A percentile compares a stretch with the other conserved stretches of the same genome.
These are phyloP conservation scores for Scaptodrosophila lebanonensis DNA, from an alignment of 1,140 invertebrate genomes.

Conservation along the genomic window DNA sequence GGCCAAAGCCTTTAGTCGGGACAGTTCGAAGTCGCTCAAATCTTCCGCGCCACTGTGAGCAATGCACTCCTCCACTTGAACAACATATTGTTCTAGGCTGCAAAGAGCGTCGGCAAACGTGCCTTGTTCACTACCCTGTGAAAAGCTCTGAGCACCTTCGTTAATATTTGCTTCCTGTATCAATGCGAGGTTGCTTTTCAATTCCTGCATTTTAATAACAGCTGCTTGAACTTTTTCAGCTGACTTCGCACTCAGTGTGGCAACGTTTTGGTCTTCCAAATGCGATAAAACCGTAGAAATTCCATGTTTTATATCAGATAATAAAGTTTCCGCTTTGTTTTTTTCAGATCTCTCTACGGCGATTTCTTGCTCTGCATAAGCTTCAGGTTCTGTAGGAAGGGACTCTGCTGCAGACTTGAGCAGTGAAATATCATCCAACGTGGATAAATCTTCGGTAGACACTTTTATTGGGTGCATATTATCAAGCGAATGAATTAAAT, in stretches of 20 bases:
- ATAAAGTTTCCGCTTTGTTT: constrained; percentile 28
- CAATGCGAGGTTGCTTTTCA: constrained; percentile 50
- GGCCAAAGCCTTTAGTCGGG: constrained; percentile 52
- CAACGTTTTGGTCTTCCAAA: constrained; percentile 46
- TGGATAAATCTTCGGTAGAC: constrained; percentile 69
- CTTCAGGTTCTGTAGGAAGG: constrained; percentile 42
- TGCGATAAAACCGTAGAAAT: constrained; percentile 55
- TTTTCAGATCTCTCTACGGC: neutral
- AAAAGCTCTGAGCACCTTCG: constrained; percentile 43
- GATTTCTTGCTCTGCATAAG: neutral
- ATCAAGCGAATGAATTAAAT: constrained; percentile 46
- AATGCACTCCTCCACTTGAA: constrained; percentile 63
- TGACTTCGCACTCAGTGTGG: constrained; percentile 17
- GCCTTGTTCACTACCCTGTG: constrained; percentile 43
- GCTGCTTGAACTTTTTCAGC: constrained; percentile 60
- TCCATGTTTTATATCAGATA: constrained; percentile 59
- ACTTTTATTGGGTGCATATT: constrained; percentile 30
- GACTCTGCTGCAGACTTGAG: constrained; percentile 79
- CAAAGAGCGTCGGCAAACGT: constrained; percentile 66
- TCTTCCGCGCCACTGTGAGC: constrained; percentile 47
- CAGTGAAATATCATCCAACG: constrained; percentile 80
- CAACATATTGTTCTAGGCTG: constrained; percentile 57
- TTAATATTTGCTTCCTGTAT: constrained; percentile 39
- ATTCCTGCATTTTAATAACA: constrained; percentile 52
- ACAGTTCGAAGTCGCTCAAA: constrained; percentile 48